A percentile compares a stretch with the other conserved stretches of the same genome.
These are phyloP conservation scores for Mungos mungo DNA, from an alignment of 2,113 vertebrate genomes.

Conservation along the genomic window DNA sequence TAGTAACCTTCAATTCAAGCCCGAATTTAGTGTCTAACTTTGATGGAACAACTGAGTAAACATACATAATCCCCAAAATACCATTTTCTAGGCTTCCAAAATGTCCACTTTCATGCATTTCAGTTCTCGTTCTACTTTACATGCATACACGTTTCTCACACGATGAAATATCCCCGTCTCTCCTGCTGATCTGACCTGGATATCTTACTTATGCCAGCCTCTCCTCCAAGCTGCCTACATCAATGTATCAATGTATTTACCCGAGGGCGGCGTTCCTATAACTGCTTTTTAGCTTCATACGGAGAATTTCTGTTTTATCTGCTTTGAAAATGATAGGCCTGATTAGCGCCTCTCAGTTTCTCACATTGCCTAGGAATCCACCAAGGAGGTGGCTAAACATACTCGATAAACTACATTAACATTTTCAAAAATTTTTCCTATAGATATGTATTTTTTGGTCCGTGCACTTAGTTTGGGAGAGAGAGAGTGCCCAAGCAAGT, in stretches of 20 bases:
- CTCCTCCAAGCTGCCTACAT: neutral
- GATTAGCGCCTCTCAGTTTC: neutral
- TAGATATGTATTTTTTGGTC: neutral
- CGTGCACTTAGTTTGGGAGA: no score
- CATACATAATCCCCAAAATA: neutral
- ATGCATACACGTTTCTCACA: neutral
- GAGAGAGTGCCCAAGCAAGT: no score
- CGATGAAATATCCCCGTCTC: neutral
- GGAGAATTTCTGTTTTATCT: neutral
- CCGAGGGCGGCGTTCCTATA: neutral
- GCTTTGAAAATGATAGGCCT: constrained; percentile 17
- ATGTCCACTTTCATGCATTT: neutral
- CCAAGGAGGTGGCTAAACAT: neutral
- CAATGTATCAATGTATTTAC: constrained; percentile 9
- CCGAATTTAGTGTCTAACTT: neutral
- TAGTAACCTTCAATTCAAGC: neutral
- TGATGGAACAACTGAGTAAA: neutral
- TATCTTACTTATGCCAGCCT: neutral
- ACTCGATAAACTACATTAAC: neutral
- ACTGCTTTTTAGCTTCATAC: neutral
- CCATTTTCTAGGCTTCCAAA: neutral
- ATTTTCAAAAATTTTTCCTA: neutral
- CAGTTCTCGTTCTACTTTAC: neutral
- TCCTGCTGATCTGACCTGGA: neutral
- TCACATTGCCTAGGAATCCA: neutral